Conservation (phyloP, 1,140 invertebrate genomes). For the Chironomus striatipennis region DNA sequence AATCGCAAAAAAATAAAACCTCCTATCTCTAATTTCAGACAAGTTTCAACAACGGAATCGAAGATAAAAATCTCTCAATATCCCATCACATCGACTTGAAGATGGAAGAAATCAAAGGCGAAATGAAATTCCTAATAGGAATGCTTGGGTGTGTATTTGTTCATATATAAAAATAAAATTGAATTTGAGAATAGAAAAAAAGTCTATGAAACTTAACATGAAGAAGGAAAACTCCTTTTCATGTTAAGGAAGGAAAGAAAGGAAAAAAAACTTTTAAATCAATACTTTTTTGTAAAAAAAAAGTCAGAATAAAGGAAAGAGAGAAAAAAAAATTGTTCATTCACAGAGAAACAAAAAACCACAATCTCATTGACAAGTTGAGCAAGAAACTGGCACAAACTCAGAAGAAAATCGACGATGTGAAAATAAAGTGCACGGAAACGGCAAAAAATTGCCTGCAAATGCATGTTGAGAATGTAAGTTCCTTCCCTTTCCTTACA, state of each 20-base stretch:
- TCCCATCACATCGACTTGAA: not conserved
- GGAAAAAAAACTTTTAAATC: not conserved
- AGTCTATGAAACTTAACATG: not conserved
- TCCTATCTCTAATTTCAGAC: not conserved
- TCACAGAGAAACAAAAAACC: constrained; percentile 3
- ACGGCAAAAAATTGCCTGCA: not conserved
- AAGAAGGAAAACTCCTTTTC: not conserved
- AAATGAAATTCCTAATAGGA: not conserved
- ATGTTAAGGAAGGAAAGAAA: not conserved
- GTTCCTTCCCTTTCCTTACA: not conserved
- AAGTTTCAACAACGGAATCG: not conserved
- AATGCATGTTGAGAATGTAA: constrained; percentile 5
- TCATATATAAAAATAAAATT: no score
- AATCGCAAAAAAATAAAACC: no score
- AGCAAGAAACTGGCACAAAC: constrained; percentile 3
- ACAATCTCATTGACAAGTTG: constrained; percentile 17
- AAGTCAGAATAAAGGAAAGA: not conserved
- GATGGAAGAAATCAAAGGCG: constrained; percentile 17
- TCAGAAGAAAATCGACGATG: not conserved
- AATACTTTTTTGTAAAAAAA: not conserved
- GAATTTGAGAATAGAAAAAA: no score
- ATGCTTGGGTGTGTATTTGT: not conserved
- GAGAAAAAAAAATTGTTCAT: not conserved
- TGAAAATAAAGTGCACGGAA: constrained; percentile 19
- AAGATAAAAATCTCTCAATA: not conserved